Evolutionary conservation across 2,797 vertebrate genomes (phyloP).

Genomic region (Dromococcyx pavoninus): DNA sequence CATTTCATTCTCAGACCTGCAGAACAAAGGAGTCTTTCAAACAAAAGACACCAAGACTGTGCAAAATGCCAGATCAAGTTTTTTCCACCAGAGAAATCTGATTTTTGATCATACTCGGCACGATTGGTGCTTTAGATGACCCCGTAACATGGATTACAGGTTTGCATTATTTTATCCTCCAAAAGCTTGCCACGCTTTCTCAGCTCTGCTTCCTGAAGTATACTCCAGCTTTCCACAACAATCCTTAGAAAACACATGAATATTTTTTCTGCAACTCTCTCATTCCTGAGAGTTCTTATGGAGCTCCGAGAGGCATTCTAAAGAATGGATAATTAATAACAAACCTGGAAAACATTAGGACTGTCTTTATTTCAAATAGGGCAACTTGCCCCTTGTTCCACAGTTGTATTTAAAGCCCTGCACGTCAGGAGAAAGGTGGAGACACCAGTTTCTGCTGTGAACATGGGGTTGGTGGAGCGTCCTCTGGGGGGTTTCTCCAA

Average conservation of each 20-base stretch:
- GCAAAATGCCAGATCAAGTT: constrained; percentile 36
- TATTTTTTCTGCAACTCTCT: neutral
- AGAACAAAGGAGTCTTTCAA: constrained; percentile 28
- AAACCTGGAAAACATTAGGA: neutral
- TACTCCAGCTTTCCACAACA: neutral
- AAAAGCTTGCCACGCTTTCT: neutral
- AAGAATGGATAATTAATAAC: neutral
- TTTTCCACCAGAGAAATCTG: constrained; percentile 29
- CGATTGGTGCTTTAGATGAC: constrained; percentile 22
- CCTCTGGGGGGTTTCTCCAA: neutral
- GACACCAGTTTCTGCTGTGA: neutral
- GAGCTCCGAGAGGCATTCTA: neutral
- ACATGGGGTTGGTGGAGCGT: neutral
- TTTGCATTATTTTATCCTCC: neutral
- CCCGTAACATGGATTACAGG: neutral
- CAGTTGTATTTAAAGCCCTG: neutral
- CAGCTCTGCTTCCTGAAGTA: neutral
- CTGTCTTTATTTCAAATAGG: neutral
- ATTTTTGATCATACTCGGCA: neutral
- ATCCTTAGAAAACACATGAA: neutral
- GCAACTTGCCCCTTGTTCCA: fast-evolving
- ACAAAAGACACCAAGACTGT: neutral
- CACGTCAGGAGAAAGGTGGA: neutral
- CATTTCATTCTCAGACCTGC: neutral
- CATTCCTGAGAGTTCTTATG: neutral